phyloP scores from a whole-genome alignment of 2,888 invertebrate species.

The Nematopogon swammerdamellus region DNA sequence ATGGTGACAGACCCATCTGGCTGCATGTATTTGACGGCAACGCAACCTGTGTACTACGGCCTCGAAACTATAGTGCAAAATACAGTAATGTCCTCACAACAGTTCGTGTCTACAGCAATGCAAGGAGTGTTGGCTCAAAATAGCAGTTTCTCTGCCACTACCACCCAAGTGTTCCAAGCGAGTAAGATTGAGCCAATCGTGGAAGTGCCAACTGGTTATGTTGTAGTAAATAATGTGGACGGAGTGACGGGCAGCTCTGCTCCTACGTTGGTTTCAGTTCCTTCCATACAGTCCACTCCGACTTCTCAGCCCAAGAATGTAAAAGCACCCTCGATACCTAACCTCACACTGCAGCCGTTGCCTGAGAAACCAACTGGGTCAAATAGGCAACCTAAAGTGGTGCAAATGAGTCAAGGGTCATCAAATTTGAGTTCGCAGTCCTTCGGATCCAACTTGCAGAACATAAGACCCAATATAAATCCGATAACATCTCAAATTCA shows the following conservation, averaged over 20 bases:
- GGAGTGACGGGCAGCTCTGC: constrained; percentile 36
- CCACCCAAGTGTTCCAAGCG: constrained; percentile 81
- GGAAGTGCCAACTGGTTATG: constrained; percentile 70
- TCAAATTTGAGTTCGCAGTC: not conserved
- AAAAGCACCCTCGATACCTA: constrained; percentile 35
- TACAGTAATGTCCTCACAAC: constrained; percentile 86
- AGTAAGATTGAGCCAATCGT: constrained; percentile 81
- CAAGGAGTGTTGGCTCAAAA: constrained; percentile 77
- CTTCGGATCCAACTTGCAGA: not conserved
- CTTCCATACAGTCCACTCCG: constrained; percentile 29
- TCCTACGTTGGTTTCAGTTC: constrained; percentile 39
- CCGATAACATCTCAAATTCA: constrained; percentile 50
- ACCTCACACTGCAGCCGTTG: constrained; percentile 45
- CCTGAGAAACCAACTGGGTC: constrained; percentile 34
- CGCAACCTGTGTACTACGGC: constrained; percentile 78
- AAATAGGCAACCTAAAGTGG: constrained; percentile 44
- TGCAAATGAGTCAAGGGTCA: constrained; percentile 37
- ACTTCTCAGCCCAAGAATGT: constrained; percentile 41
- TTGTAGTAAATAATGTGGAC: constrained; percentile 64
- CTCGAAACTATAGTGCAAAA: constrained; percentile 85
- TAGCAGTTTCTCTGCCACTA: constrained; percentile 81
- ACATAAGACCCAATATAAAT: constrained; percentile 32
- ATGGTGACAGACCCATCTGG: constrained; percentile 61
- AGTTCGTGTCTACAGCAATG: constrained; percentile 78
- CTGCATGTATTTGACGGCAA: constrained; percentile 59